These are phyloP conservation scores for Cactoblastis cactorum DNA, from an alignment of 2,888 invertebrate genomes.

Conservation along the genomic window DNA sequence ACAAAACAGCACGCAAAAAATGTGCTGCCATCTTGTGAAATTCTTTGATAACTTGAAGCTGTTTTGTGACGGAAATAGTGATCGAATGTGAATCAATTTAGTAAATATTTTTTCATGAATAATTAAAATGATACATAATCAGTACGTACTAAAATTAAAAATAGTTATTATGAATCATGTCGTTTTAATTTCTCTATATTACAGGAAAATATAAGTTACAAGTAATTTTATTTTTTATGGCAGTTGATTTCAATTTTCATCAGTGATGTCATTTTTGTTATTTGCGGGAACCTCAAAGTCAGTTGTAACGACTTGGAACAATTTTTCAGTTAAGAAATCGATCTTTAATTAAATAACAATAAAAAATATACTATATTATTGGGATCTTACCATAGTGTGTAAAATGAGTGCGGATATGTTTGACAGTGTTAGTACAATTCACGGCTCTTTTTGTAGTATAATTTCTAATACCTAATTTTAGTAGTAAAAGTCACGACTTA, in stretches of 20 bases:
- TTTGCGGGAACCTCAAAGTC: neutral
- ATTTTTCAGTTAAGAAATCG: neutral
- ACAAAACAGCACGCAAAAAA: conserved; percentile 43
- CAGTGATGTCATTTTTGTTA: too few relatives aligned
- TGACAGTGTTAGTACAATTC: conserved; percentile 32
- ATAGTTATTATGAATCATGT: too few relatives aligned
- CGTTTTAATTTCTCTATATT: neutral
- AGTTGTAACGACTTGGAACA: conserved; percentile 22
- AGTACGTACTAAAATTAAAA: too few relatives aligned
- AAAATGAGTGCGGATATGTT: conserved; percentile 35
- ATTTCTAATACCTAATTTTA: too few relatives aligned
- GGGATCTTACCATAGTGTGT: neutral
- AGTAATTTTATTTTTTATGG: too few relatives aligned
- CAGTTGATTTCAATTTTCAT: too few relatives aligned
- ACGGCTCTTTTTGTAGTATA: too few relatives aligned
- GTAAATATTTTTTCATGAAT: too few relatives aligned
- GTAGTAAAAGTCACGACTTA: too few relatives aligned
- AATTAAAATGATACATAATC: too few relatives aligned
- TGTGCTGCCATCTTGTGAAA: conserved; percentile 51
- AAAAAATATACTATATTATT: neutral
- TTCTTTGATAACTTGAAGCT: conserved; percentile 19
- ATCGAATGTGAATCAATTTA: too few relatives aligned
- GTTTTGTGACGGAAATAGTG: conserved; percentile 22
- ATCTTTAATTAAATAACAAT: neutral
- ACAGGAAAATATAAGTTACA: too few relatives aligned